Evolutionary conservation across 2,888 invertebrate genomes (phyloP), one percentile per base, ranked within the genome.

Genomic region (Rhopalosiphum nymphaeae): DNA sequence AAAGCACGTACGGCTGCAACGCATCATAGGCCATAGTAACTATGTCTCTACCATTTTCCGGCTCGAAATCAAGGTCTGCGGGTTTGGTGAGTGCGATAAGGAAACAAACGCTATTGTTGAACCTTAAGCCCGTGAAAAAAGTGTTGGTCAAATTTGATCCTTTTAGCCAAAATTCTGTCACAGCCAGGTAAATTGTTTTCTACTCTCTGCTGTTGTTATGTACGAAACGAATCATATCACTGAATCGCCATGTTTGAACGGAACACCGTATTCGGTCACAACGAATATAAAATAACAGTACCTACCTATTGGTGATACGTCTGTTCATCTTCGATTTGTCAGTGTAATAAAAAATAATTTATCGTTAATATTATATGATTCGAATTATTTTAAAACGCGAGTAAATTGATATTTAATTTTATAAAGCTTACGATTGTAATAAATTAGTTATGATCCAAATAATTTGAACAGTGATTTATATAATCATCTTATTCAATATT

Each of bases 111-210:
- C 97, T 96, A 95, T 95, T 96, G 95, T 96, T 98, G 25, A 98
- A 97, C 96, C 96, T 98, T 94, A 98, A 98, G 96, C 98, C 98
- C 87, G 97, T 98, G 0, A 97, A 97, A 95, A 97, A 97, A 96
- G 97, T 98, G 94, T 97, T 97, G 92, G 97, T 98, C 92, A 97
- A 97, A 96, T 98, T 98, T 95, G 98, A 98, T 96, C 98, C 98
- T 10, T 98, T 98, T 96, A 97, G 97, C 95, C 96, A 97, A 95
- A 97, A 97, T 96, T 97, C 97, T 94, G 96, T 96, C 95, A 97
- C 97, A 95, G 96, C 97, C 95, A 97, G 97, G 97, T 97, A 96
- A 78, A 96, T 96, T 46, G 44, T 57, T 88, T 57, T 89, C 42
- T 85, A 57, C 36, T 1, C 3, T 86, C 10, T n/a, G 21, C 78